Evolutionary conservation across 2,113 vertebrate species (phyloP), one percentile per base, ranked within the genome.

Genomic region (Melierax canorus): DNA sequence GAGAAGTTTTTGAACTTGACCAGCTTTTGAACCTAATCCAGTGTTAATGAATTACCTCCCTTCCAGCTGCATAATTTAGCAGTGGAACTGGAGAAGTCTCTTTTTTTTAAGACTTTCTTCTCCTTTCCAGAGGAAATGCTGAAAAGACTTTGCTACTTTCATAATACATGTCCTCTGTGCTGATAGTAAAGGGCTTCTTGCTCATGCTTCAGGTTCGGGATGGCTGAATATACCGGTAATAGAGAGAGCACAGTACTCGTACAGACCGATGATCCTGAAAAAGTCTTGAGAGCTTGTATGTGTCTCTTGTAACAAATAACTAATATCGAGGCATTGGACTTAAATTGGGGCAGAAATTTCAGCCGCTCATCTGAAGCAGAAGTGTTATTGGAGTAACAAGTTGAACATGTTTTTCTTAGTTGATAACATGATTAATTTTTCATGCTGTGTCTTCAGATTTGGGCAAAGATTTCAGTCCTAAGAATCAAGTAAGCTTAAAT

Each of bases 1-100:
- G 39, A 69, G 29, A 85, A 36, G 16, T 14, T 72, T 69, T 66
- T 79, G 21, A 72, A 88, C 58, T 87, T 91, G 85, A 77, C 76
- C 74, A 66, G 39, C 46, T 90, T 84, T 79, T 95, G 74, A 93
- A 90, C 71, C 51, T 39, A 38, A 60, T 55, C 15, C 41, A 23
- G 27, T 53, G 62, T 86, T 60, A 59, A 67, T 88, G 86, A 76
- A 39, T 92, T 86, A 80, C 46, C 41, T 91, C 8, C 0, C 63
- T 79, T 86, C 64, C 36, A 51, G 82, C 58, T 86, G 88, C 75
- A 92, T 93, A 79, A 94, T 88, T 93, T 58, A 90, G 27, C 58
- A 79, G 71, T 51, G 75, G 72, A 94, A 88, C 78, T 62, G 53
- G 63, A 95, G 88, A 83, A 45, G 36, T 50, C 50, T 50, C 15